These are phyloP conservation scores for Ramphastos sulfuratus DNA, from an alignment of 2,113 vertebrate species.

Conservation along the genomic window DNA sequence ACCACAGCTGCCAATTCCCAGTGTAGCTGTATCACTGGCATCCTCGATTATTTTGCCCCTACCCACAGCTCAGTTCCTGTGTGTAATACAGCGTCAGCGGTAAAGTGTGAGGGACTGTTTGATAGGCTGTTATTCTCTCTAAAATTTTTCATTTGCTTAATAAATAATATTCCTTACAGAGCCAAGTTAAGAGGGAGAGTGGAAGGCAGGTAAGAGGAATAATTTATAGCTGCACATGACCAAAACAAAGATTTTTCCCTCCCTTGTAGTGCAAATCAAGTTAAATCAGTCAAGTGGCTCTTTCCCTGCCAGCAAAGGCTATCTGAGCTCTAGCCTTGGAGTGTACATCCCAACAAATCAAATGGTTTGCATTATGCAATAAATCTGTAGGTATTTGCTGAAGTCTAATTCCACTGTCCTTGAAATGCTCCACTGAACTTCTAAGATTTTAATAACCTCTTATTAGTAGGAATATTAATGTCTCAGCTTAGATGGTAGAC, in stretches of 20 bases:
- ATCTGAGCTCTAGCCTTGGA: not conserved
- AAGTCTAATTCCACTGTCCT: slow-evolving; percentile 54
- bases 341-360: slow-evolving; percentile 43
- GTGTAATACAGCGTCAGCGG: not conserved
- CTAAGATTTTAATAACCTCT: slow-evolving; percentile 52
- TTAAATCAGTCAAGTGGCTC: slow-evolving; percentile 9
- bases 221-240: not conserved
- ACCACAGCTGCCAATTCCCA: not conserved
- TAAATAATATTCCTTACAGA: not conserved
- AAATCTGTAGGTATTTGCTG: slow-evolving; percentile 58
- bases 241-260: not conserved
- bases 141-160: not conserved
- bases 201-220: not conserved
- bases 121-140: not conserved
- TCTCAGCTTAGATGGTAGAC: not conserved
- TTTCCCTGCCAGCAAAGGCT: slow-evolving; percentile 27
- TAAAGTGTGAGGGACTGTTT: not conserved
- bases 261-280: not conserved
- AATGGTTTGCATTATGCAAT: slow-evolving; percentile 49
- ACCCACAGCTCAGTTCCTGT: not conserved
- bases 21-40: not conserved
- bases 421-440: slow-evolving; percentile 70
- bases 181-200: not conserved
- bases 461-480: slow-evolving; percentile 44
- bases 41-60: accelerated